Evolutionary conservation across 2,113 vertebrate species (phyloP).

Genomic region (Anolis carolinensis): DNA sequence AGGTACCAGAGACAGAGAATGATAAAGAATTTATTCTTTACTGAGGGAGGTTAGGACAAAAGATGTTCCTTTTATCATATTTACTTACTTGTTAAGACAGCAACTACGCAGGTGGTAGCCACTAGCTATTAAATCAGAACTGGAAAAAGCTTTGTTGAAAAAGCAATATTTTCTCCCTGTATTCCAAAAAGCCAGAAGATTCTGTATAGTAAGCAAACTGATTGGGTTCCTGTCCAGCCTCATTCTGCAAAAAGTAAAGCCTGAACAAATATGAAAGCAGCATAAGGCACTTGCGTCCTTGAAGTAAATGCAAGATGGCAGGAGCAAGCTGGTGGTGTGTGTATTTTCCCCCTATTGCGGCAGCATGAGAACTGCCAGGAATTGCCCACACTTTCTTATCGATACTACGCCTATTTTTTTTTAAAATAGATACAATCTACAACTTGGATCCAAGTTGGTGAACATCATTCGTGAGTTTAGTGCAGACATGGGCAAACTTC

Average conservation of each 20-base stretch:
- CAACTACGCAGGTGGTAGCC: background rate
- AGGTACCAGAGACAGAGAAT: background rate
- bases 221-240: background rate
- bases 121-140: background rate
- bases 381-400: background rate
- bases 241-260: constrained; percentile 20
- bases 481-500: too few relatives aligned
- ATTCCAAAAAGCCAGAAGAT: background rate
- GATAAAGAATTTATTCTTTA: background rate
- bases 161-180: background rate
- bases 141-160: background rate
- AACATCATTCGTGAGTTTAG: background rate
- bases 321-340: constrained; percentile 9
- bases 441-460: background rate
- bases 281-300: background rate
- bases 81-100: background rate
- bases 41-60: background rate
- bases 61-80: background rate
- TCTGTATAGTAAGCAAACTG: background rate
- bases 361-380: background rate
- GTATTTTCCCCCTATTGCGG: background rate
- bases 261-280: background rate
- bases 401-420: background rate
- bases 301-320: background rate
- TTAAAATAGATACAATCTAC: background rate